These are phyloP conservation scores for Lipophrys pholis DNA, from an alignment of 2,113 vertebrate genomes.

Conservation along the genomic window DNA sequence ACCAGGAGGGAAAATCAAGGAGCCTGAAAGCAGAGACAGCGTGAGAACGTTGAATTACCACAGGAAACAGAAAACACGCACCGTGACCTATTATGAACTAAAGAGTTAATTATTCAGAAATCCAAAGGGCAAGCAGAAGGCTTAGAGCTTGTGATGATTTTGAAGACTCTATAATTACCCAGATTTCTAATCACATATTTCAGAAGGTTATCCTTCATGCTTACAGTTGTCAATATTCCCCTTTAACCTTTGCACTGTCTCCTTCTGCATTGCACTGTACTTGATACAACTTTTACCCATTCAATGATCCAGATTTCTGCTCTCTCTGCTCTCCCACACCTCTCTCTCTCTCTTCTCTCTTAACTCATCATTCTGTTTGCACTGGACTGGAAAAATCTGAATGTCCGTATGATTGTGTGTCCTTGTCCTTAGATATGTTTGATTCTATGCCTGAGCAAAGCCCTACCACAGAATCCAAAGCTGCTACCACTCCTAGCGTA, in stretches of 20 bases:
- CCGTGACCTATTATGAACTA: too few relatives aligned
- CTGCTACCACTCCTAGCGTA: conserved; percentile 96
- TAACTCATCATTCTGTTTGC: conserved; percentile 70
- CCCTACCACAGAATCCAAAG: conserved; percentile 91
- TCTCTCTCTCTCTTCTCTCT: conserved; percentile 37
- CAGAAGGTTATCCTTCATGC: background rate
- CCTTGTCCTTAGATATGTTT: conserved; percentile 99
- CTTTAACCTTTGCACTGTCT: conserved; percentile 57
- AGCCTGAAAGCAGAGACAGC: too few relatives aligned
- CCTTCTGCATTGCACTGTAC: conserved; percentile 59
- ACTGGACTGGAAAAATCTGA: conserved; percentile 69
- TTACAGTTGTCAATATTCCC: conserved; percentile 46
- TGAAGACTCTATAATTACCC: background rate
- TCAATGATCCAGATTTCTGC: conserved; percentile 48
- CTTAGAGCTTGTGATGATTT: background rate
- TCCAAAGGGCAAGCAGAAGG: too few relatives aligned
- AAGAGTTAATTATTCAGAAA: too few relatives aligned
- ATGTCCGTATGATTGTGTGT: conserved; percentile 86
- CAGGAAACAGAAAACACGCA: too few relatives aligned
- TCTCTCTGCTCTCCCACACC: conserved; percentile 62
- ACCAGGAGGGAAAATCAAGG: too few relatives aligned
- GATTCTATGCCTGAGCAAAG: conserved; percentile 94
- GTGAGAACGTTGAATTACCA: too few relatives aligned
- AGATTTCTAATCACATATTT: background rate
- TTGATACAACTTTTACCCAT: conserved; percentile 24